Conservation (phyloP, 2,888 invertebrate genomes). For the Eulithis testata region DNA sequence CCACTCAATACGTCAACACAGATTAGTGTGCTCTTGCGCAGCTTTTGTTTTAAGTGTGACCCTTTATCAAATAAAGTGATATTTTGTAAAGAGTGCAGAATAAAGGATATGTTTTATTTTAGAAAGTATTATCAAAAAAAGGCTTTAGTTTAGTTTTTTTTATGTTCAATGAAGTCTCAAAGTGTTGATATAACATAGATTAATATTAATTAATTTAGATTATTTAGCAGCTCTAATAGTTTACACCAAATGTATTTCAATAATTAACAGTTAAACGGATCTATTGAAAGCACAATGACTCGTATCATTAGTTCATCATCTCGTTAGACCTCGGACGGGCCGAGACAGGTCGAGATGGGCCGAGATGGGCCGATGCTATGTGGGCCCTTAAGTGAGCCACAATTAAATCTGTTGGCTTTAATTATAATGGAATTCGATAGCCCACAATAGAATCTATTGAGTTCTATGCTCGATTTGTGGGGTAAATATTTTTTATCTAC, state of each 20-base stretch:
- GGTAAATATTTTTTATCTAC: conserved; percentile 15
- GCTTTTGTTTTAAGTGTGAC: conserved; percentile 37
- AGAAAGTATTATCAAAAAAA: too few species aligned
- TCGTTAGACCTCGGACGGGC: not conserved
- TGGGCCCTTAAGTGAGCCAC: conserved; percentile 48
- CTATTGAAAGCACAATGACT: conserved; percentile 41
- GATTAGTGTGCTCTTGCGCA: conserved; percentile 33
- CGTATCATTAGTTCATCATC: conserved; percentile 47
- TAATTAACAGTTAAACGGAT: conserved; percentile 19
- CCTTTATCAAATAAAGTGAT: conserved; percentile 22
- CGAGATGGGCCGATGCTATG: conserved; percentile 20
- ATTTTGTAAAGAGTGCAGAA: conserved; percentile 1
- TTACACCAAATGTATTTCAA: not conserved
- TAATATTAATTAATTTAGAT: too few species aligned
- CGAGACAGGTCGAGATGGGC: not conserved
- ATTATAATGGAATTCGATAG: conserved; percentile 57
- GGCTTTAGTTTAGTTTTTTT: too few species aligned
- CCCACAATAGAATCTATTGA: conserved; percentile 29
- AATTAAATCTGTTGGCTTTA: conserved; percentile 57
- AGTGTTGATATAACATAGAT: too few species aligned
- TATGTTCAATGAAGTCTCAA: too few species aligned
- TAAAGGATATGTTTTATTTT: conserved; percentile 9
- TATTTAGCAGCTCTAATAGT: too few species aligned
- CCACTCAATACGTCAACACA: conserved; percentile 42
- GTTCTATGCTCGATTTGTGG: conserved; percentile 20